Percentiles rank a stretch among this genome's conserved stretches.
Evolutionary conservation across 35 echinoderm and acorn worm genomes (phyloP).

Genomic region (Hemicentrotus pulcherrimus): DNA sequence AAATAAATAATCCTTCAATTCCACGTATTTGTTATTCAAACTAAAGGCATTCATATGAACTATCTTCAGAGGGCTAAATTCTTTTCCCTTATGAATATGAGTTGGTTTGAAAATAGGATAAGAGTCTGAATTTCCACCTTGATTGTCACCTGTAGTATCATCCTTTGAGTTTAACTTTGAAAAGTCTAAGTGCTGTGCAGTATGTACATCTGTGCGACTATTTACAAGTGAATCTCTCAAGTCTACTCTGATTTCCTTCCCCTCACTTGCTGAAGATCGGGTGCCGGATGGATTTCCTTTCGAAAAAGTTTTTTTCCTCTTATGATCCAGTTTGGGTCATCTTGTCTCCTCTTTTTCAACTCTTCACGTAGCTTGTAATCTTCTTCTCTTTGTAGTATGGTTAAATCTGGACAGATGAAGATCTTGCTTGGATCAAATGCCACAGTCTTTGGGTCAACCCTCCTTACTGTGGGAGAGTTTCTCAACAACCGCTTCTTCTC

Average conservation of each 20-base stretch:
- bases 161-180: too few species aligned
- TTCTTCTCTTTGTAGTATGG: background rate
- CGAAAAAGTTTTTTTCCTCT: background rate
- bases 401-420: background rate
- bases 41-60: too few species aligned
- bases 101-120: too few species aligned
- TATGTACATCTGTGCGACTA: too few species aligned
- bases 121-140: too few species aligned
- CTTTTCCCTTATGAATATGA: too few species aligned
- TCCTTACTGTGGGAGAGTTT: background rate
- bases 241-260: background rate
- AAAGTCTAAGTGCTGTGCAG: too few species aligned
- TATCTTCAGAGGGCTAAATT: too few species aligned
- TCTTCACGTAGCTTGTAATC: slow-evolving; percentile 16
- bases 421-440: background rate
- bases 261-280: background rate
- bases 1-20: slow-evolving; percentile 52
- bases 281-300: background rate
- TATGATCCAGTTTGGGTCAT: background rate
- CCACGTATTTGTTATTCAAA: slow-evolving; percentile 49
- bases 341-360: background rate
- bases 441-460: background rate
- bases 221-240: too few species aligned
- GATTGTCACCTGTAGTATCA: too few species aligned
- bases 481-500: background rate